These are phyloP conservation scores for Sula dactylatra DNA, from an alignment of 2,113 vertebrate genomes.

Conservation along the genomic window DNA sequence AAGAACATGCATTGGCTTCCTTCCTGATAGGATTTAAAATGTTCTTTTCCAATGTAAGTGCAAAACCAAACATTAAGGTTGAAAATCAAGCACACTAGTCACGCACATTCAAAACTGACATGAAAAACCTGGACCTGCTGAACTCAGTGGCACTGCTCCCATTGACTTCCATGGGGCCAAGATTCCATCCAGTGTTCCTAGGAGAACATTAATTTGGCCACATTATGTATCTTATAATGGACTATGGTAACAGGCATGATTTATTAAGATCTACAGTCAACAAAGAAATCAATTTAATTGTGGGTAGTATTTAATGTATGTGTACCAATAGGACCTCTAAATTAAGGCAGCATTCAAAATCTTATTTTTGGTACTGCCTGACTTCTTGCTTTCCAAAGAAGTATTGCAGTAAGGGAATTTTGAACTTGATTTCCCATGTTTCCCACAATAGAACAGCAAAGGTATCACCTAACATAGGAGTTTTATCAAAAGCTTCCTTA, in stretches of 20 bases:
- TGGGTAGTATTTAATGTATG: not conserved
- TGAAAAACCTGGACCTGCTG: constrained; percentile 13
- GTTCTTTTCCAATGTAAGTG: constrained; percentile 48
- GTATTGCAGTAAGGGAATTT: not conserved
- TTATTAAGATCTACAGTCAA: not conserved
- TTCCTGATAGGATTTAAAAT: constrained; percentile 51
- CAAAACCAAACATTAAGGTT: constrained; percentile 39
- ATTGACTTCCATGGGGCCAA: constrained; percentile 23
- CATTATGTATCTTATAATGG: not conserved
- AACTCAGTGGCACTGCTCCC: constrained; percentile 31
- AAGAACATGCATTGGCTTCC: constrained; percentile 55
- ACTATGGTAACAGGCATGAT: not conserved
- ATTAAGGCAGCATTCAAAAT: not conserved
- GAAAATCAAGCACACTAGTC: constrained; percentile 22
- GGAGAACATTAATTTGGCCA: constrained; percentile 1
- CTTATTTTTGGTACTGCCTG: not conserved
- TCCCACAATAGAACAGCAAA: not conserved
- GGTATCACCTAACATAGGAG: not conserved
- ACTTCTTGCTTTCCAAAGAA: not conserved
- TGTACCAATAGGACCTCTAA: not conserved
- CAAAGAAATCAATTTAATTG: not conserved
- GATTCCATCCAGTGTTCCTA: constrained; percentile 23
- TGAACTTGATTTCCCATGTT: not conserved
- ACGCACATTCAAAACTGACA: constrained; percentile 13
- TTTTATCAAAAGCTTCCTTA: not conserved